phyloP scores from a whole-genome alignment of 2,113 vertebrate genomes.

The Menura novaehollandiae region DNA sequence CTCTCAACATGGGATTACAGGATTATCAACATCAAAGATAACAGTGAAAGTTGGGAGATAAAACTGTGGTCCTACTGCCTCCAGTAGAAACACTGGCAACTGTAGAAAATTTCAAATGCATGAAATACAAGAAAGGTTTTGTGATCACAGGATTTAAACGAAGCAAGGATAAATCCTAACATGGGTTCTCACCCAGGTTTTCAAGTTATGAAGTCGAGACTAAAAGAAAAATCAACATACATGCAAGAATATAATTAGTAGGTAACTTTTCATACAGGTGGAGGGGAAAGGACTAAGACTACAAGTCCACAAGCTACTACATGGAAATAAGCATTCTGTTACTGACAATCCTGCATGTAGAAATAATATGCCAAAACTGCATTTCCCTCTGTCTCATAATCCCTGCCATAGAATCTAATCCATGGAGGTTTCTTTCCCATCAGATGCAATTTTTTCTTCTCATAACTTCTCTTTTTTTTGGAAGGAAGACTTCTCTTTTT shows the following conservation, averaged over 20 bases:
- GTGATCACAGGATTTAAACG: background rate
- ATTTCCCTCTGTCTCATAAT: background rate
- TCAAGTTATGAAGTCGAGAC: background rate
- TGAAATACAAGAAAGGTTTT: background rate
- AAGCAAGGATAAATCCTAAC: background rate
- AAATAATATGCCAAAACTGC: background rate
- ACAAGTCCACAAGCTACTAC: background rate
- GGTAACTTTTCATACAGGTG: background rate
- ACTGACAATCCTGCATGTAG: background rate
- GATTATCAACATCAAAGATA: slow-evolving; percentile 44
- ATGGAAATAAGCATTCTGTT: background rate
- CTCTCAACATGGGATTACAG: slow-evolving; percentile 48
- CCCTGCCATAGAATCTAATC: background rate
- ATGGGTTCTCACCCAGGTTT: background rate
- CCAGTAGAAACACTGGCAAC: background rate
- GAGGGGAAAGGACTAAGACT: background rate
- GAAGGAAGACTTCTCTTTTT: background rate
- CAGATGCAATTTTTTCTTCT: background rate
- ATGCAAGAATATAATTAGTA: background rate
- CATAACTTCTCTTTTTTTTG: background rate
- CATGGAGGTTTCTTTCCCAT: background rate
- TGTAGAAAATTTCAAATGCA: background rate
- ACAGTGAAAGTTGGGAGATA: background rate
- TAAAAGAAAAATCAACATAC: background rate
- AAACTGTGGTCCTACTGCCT: background rate